Conservation (phyloP, 1,140 invertebrate genomes). For the Halotydeus destructor region DNA sequence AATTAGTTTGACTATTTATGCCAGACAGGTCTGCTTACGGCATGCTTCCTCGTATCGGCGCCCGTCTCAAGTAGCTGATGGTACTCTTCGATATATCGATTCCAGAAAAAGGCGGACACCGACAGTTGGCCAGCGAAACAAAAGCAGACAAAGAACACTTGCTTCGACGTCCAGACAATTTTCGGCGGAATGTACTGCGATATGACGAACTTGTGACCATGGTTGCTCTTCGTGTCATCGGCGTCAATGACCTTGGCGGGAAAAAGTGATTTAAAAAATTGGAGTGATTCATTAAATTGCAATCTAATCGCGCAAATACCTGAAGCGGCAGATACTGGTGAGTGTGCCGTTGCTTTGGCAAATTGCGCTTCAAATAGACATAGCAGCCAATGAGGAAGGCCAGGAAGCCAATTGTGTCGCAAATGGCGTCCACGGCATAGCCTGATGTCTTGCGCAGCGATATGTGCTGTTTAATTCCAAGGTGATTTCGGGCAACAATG, state of each 20-base stretch:
- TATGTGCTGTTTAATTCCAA: conserved; percentile 29
- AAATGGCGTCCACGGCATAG: conserved; percentile 31
- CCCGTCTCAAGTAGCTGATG: conserved; percentile 41
- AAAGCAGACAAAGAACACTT: conserved; percentile 37
- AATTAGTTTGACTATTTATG: too few species aligned
- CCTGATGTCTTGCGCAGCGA: conserved; percentile 10
- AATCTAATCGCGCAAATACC: background rate
- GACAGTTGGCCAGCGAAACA: conserved; percentile 44
- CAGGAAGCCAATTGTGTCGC: conserved; percentile 19
- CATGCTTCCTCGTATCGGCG: conserved; percentile 5
- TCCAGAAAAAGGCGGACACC: conserved; percentile 49
- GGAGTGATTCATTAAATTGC: background rate
- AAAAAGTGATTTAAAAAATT: background rate
- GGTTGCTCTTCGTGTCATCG: background rate
- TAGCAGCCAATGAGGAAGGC: conserved; percentile 26
- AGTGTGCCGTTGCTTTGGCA: background rate
- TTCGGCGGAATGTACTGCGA: conserved; percentile 20
- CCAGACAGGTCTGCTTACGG: conserved; percentile 12
- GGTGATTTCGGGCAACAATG: conserved; percentile 40
- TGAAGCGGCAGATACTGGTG: conserved; percentile 3
- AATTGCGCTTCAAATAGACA: conserved; percentile 6
- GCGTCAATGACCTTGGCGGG: background rate
- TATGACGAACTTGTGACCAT: conserved; percentile 26
- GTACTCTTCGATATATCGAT: conserved; percentile 52
- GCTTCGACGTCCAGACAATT: conserved; percentile 27